Evolutionary conservation across 2,888 invertebrate genomes (phyloP), one percentile per base, ranked within the genome.

Genomic region (Xestia xanthographa): DNA sequence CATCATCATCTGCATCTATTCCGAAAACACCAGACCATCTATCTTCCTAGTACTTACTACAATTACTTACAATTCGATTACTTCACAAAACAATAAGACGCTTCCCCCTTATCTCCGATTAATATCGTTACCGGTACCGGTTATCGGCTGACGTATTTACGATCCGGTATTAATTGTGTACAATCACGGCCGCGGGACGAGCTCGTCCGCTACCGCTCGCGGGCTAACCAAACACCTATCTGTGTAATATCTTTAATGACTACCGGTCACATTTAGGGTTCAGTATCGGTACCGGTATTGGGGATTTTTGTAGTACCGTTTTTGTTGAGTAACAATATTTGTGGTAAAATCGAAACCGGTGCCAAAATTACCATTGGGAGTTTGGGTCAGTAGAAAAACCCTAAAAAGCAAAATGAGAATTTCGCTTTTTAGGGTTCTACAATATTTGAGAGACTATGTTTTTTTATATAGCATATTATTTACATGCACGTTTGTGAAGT

Each of bases 241-340:
- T 85, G 82, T 85, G 87, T 85, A 86, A 89, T 89, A 84, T 85
- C 74, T 88, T 89, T 93, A 93, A 94, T 91, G 92, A 94, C 94
- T 94, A 94, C 94, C 92, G 94, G 93, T 90, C 80, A 80, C 76
- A 65, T 78, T 85, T 75, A 72, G 78, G 68, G 75, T 65, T 71
- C 77, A 8, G 53, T 73, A 26, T 71, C 72, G 11, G 48, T 71
- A 22, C 0, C 26, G 20, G 53, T 38, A 12, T 38, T 14, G 43
- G 53, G 53, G 43, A 12, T 0, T 69, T 68, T 53, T 67, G 66
- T 50, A 41, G 5, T 11, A n/a, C 5, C 9, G 26, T 20, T 53
- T 68, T 70, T 60, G 12, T 43, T 45, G 0, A 1, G 45, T 50
- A 17, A 26, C 26, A 17, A 11, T n/a, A 45, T 22, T 53, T 41